Conservation (phyloP, 2,797 vertebrate species). For the Tarsius wallacei region DNA sequence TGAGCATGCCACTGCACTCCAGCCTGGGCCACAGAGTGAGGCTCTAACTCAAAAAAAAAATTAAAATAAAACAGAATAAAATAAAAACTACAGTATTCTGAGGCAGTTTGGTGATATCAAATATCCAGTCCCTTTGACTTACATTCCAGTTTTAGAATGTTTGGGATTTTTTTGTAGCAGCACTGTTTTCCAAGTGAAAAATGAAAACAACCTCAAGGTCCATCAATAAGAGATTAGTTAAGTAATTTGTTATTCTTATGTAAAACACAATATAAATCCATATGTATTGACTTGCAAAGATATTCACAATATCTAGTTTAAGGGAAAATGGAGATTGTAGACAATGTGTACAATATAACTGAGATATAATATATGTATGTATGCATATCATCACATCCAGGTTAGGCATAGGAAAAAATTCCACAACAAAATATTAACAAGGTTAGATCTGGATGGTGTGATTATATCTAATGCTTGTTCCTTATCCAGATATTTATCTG, state of each 20-base stretch:
- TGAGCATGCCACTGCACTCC: too few relatives aligned
- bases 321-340: background rate
- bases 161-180: background rate
- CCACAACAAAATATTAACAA: background rate
- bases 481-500: background rate
- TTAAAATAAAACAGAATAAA: too few relatives aligned
- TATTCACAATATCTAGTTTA: background rate
- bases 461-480: background rate
- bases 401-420: background rate
- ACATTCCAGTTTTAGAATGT: slow-evolving; percentile 1
- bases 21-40: too few relatives aligned
- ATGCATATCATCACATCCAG: background rate
- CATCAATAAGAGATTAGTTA: background rate
- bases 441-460: background rate
- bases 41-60: too few relatives aligned
- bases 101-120: slow-evolving; percentile 8
- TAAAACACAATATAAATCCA: background rate
- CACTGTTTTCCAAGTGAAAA: background rate
- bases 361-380: background rate
- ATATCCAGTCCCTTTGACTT: background rate
- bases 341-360: background rate
- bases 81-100: background rate
- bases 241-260: slow-evolving; percentile 17
- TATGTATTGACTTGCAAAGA: background rate
- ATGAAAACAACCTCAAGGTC: slow-evolving; percentile 34